Evolutionary conservation across 92 coral and sea anemone genomes (phyloP), one percentile per base, ranked within the genome.

Genomic region (Bergia puertoricense): DNA sequence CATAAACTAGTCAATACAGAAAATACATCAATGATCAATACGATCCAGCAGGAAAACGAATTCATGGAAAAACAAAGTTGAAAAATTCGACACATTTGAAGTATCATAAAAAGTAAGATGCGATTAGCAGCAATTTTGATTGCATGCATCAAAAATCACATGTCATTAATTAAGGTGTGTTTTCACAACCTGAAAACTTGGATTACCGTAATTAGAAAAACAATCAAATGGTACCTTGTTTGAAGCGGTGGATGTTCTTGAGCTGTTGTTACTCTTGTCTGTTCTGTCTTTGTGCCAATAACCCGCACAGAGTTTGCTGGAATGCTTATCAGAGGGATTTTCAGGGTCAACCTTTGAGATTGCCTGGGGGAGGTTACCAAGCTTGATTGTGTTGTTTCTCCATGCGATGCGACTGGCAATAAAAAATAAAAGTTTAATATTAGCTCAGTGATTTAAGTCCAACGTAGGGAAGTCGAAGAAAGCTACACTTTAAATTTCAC

Each of bases 381-480:
- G 81, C 57, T 37, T 39, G 81, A 77, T 5, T 38, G 81, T 44
- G 81, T 77, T 5, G 81, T 14, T 77, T 77, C 81, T 77, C 81
- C 81, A 45, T 77, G 59, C 9, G 81, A 77, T 77, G 81, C 81
- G 44, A 77, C 62, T 77, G 81, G 81, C 54, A 8, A 44, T 40
- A 23, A 77, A 77, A 77, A 11, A 8, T 69, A 8, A 69, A 1
- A 69, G 74, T 54, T 54, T 11, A 54, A 54, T 54, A 54, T 3
- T 18, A 10, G 14, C 59, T 54, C 9, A 48, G 16, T 54, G 10
- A 54, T 54, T 54, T 54, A 11, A 54, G 8, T 18, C 14, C 59
- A 54, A 54, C 0, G 18, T 18, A 54, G 59, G 59, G 59, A 48
- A 11, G 11, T 11, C 59, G 14, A 46, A 46, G 0, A 46, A 30